These are phyloP conservation scores for Coregonus clupeaformis DNA, from an alignment of 2,113 vertebrate genomes.

Conservation along the genomic window DNA sequence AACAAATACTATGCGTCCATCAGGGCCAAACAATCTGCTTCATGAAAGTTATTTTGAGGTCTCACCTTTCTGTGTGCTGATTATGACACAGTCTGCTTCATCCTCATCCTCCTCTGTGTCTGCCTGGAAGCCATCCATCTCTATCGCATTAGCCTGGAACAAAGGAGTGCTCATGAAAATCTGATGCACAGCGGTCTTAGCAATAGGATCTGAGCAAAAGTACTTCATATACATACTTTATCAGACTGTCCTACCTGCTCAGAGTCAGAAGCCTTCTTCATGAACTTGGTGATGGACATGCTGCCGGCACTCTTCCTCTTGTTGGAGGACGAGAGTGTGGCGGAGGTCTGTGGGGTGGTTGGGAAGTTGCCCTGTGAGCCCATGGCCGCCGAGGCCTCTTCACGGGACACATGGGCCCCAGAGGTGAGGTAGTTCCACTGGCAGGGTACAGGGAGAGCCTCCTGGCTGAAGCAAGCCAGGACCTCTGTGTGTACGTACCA, in stretches of 20 bases:
- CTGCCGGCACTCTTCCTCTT: conserved; percentile 84
- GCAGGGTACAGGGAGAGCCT: conserved; percentile 87
- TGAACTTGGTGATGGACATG: conserved; percentile 95
- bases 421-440: conserved; percentile 88
- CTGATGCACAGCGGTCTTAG: background rate
- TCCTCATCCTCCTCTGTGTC: conserved; percentile 88
- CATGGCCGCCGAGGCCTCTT: conserved; percentile 65
- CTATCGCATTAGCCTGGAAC: conserved; percentile 69
- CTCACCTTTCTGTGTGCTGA: conserved; percentile 78
- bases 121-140: conserved; percentile 91
- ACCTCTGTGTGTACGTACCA: conserved; percentile 91
- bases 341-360: conserved; percentile 58
- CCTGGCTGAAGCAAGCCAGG: conserved; percentile 78
- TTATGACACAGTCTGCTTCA: conserved; percentile 79
- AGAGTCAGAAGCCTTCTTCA: conserved; percentile 79
- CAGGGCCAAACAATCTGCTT: too few relatives aligned
- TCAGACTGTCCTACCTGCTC: conserved; percentile 73
- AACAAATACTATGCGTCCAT: too few relatives aligned
- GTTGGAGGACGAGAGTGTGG: conserved; percentile 27
- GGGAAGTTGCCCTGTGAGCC: conserved; percentile 68
- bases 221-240: too few relatives aligned
- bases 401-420: conserved; percentile 72
- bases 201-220: background rate
- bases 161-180: background rate
- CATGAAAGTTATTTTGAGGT: too few relatives aligned